Conservation (phyloP, 2,888 invertebrate genomes). For the Drosophila anomalata region DNA sequence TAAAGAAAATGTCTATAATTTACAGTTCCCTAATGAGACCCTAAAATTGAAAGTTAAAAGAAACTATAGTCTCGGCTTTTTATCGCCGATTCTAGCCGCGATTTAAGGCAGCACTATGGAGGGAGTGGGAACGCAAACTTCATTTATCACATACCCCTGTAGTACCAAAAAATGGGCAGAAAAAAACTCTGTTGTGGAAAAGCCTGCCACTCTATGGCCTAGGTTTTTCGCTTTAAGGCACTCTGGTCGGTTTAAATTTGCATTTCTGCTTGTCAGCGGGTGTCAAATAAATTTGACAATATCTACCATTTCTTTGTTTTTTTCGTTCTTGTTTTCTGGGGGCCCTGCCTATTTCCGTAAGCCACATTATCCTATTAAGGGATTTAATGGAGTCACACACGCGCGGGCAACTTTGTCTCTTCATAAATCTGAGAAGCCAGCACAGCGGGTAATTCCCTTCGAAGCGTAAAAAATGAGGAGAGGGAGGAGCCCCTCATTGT, state of each 20-base stretch:
- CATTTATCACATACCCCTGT: constrained; percentile 26
- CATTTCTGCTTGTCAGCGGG: constrained; percentile 52
- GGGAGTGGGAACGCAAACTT: constrained; percentile 3
- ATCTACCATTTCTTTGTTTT: constrained; percentile 12
- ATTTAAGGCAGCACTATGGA: not conserved
- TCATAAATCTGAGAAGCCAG: constrained; percentile 68
- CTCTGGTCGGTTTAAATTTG: constrained; percentile 48
- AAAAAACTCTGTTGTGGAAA: not conserved
- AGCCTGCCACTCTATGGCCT: constrained; percentile 2
- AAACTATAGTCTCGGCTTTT: not conserved
- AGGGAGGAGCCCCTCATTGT: constrained; percentile 8
- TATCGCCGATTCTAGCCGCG: not conserved
- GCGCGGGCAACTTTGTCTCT: constrained; percentile 67
- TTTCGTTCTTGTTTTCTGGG: not conserved
- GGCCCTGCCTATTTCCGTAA: constrained; percentile 27
- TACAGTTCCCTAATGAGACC: not conserved
- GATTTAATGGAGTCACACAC: constrained; percentile 76
- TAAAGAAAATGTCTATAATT: too few species aligned
- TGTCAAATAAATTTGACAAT: constrained; percentile 51
- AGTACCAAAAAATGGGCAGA: not conserved
- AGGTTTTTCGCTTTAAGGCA: constrained; percentile 38
- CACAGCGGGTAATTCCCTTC: constrained; percentile 61
- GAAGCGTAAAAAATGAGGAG: constrained; percentile 32
- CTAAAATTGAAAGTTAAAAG: not conserved
- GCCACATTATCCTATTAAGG: constrained; percentile 72